Evolutionary conservation across 2,797 vertebrate genomes (phyloP).

Genomic region (Cygnus olor): DNA sequence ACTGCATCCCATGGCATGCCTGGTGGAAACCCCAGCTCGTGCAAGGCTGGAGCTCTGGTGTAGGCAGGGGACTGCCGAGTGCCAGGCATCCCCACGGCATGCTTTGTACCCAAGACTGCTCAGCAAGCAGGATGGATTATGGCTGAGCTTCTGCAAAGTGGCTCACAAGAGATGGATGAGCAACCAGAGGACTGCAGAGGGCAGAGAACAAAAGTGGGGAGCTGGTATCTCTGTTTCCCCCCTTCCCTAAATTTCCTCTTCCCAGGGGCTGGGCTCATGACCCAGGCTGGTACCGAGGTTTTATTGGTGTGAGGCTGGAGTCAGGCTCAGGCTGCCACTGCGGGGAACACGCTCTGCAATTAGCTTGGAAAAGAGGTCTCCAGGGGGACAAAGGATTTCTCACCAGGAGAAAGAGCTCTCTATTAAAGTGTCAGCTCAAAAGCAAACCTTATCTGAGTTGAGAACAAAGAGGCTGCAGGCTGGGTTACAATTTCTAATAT

Average conservation of each 20-base stretch:
- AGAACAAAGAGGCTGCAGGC: slow-evolving; percentile 21
- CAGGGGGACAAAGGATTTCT: not conserved
- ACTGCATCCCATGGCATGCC: not conserved
- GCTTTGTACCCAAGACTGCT: not conserved
- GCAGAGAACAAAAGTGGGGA: not conserved
- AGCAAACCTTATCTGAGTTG: not conserved
- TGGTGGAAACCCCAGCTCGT: not conserved
- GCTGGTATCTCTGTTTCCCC: not conserved
- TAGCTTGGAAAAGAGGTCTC: not conserved
- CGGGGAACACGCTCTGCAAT: not conserved
- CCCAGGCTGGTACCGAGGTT: not conserved
- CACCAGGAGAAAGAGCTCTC: not conserved
- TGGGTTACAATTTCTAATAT: not conserved
- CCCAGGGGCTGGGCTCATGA: not conserved
- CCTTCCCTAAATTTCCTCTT: not conserved
- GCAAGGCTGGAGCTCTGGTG: not conserved
- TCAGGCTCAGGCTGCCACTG: not conserved
- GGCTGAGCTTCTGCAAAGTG: not conserved
- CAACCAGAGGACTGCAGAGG: not conserved
- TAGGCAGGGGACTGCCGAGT: accelerated
- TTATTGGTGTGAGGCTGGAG: slow-evolving; percentile 21
- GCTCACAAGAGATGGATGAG: not conserved
- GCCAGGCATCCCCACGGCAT: not conserved
- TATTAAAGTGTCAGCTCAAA: not conserved
- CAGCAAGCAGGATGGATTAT: not conserved